phyloP scores from a whole-genome alignment of 1,140 invertebrate species.

The Drosophila micromelanica region DNA sequence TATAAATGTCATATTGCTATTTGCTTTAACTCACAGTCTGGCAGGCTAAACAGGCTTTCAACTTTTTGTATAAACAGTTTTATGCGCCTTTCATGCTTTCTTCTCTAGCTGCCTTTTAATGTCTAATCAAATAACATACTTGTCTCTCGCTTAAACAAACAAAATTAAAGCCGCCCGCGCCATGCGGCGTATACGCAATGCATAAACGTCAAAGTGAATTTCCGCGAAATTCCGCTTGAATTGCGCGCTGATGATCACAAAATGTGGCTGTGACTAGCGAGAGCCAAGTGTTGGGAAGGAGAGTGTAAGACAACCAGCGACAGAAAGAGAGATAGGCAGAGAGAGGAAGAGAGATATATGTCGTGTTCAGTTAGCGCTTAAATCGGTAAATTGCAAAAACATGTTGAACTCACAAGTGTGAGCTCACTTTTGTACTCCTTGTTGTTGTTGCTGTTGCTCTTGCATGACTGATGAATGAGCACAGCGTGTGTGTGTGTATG shows the following conservation, averaged over 20 bases:
- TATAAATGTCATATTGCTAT: conserved; percentile 40
- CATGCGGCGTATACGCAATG: conserved; percentile 68
- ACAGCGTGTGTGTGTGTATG: conserved; percentile 40
- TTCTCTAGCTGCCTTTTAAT: conserved; percentile 40
- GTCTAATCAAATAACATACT: conserved; percentile 56
- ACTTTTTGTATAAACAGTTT: conserved; percentile 25
- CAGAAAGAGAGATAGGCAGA: conserved; percentile 3
- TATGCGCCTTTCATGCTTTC: background rate
- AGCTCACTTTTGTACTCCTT: conserved; percentile 23
- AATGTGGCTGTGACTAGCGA: conserved; percentile 1
- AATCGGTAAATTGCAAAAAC: conserved; percentile 80
- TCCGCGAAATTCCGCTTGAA: conserved; percentile 69
- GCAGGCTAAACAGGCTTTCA: conserved; percentile 11
- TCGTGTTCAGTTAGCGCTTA: conserved; percentile 62
- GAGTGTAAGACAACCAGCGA: background rate
- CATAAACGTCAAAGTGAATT: conserved; percentile 73
- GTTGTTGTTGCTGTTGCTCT: conserved; percentile 34
- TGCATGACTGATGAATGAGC: conserved; percentile 75
- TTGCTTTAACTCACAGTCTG: conserved; percentile 6
- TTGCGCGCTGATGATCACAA: conserved; percentile 67
- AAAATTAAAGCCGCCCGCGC: conserved; percentile 33
- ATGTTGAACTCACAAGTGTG: conserved; percentile 58
- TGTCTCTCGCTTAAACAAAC: conserved; percentile 41
- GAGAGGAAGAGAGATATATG: conserved; percentile 20
- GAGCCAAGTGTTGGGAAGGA: background rate